Percentiles rank a stretch among this genome's conserved stretches.
phyloP scores from a whole-genome alignment of 2,888 invertebrate genomes.

The Scaptomyza polygonia region DNA sequence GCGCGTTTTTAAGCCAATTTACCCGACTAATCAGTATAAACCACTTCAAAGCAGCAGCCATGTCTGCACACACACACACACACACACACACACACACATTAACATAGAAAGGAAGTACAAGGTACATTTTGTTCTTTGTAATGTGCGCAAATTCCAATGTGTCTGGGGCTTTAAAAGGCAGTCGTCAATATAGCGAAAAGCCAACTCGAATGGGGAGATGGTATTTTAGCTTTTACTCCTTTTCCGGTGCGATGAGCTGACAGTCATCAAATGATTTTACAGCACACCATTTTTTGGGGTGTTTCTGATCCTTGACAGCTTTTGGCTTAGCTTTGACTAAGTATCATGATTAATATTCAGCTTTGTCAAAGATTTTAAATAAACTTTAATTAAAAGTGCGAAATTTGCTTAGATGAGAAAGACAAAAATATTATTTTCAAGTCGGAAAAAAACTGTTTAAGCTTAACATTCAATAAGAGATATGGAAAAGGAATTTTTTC shows the following conservation, averaged over 20 bases:
- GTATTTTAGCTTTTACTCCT: slow-evolving; percentile 56
- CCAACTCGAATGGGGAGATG: slow-evolving; percentile 48
- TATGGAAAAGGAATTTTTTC: too few relatives aligned
- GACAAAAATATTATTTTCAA: too few relatives aligned
- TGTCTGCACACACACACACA: slow-evolving; percentile 4
- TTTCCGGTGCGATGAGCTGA: slow-evolving; percentile 38
- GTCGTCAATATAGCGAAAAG: slow-evolving; percentile 48
- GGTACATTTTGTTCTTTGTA: slow-evolving; percentile 62
- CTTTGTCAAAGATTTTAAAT: not conserved
- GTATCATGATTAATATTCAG: not conserved
- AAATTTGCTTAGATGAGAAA: too few relatives aligned
- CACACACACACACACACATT: not conserved
- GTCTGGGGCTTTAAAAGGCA: slow-evolving; percentile 55
- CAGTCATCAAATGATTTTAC: slow-evolving; percentile 34
- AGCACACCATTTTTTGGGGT: not conserved
- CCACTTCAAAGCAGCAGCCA: slow-evolving; percentile 72
- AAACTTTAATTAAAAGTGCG: too few relatives aligned
- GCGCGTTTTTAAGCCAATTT: slow-evolving; percentile 70
- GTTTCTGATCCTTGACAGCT: not conserved
- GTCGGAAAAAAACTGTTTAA: too few relatives aligned
- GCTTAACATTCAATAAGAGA: too few relatives aligned
- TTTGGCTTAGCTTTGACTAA: not conserved
- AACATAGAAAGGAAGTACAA: slow-evolving; percentile 12
- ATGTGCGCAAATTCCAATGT: slow-evolving; percentile 68
- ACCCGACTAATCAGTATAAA: slow-evolving; percentile 75